Evolutionary conservation across 2,113 vertebrate species (phyloP), one percentile per base, ranked within the genome.

Genomic region (Eolophus roseicapilla): DNA sequence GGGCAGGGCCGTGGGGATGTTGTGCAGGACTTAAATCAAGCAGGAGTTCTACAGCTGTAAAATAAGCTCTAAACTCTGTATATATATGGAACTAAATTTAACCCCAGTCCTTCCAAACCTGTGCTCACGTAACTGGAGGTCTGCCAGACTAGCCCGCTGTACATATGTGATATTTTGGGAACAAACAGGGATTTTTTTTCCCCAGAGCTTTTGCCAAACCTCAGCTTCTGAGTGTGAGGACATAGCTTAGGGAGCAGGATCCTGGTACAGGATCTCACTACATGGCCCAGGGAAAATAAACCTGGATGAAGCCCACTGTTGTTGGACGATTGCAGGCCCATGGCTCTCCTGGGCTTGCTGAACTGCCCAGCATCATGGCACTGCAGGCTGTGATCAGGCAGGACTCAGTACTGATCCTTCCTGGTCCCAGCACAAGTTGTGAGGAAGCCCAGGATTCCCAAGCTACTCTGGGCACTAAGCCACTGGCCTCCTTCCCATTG

Each of bases 401-500:
- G 86, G 67, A 41, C 59, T 73, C 2, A 0, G 16, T 6, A 12
- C 88, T 92, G 46, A 86, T 92, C 43, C 50, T 57, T 43, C 55
- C 60, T 13, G 20, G 10, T 90, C 90, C 82, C 73, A 71, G 80
- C 4, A 0, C 1, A 8, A 75, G 76, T 29, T 86, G 52, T 3
- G 13, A 94, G 68, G 43, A 80, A 94, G 88, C 90, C 65, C 55
- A 69, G 86, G 55, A 87, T 95, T 96, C 94, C 84, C 77, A 88
- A 39, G 81, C 94, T 88, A 2, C 80, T 81, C 83, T 68, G 73
- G 95, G 92, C 92, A 84, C 52, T 55, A 49, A 94, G 90, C 94
- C 94, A 95, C 89, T 96, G 95, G 93, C 86, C 55, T 95, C 52
- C 82, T 95, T 96, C 95, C 95, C 69, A 0, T 76, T 88, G 95